phyloP scores from a whole-genome alignment of 2,888 invertebrate species.

The Allygus modestus region DNA sequence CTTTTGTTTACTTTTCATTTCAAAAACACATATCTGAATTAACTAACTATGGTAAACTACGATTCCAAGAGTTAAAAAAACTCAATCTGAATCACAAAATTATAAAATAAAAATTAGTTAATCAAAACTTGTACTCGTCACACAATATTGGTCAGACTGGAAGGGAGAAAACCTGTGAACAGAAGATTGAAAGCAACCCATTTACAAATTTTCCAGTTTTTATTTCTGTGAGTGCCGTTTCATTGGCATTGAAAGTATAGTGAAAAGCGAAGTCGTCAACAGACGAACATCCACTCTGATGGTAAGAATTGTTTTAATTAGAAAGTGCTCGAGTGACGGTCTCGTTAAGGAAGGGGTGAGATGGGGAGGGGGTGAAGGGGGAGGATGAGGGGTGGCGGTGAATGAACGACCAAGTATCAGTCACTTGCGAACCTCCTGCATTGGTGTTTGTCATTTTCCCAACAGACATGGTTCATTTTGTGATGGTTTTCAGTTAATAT shows the following conservation, averaged over 20 bases:
- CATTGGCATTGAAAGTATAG: background rate
- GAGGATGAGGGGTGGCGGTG: constrained; percentile 5
- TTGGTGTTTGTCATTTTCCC: background rate
- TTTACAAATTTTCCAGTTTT: constrained; percentile 20
- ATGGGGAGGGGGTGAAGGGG: background rate
- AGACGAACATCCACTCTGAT: constrained; percentile 42
- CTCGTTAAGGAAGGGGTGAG: constrained; percentile 4
- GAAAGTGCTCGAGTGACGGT: constrained; percentile 43
- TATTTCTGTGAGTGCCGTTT: constrained; percentile 23
- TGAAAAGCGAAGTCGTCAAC: constrained; percentile 30
- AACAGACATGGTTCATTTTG: constrained; percentile 10
- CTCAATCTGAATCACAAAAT: too few species aligned
- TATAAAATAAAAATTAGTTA: too few species aligned
- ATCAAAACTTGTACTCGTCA: too few species aligned
- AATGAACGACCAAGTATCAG: constrained; percentile 29
- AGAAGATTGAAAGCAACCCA: background rate
- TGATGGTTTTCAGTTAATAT: background rate
- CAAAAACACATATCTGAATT: too few species aligned
- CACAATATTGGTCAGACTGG: background rate
- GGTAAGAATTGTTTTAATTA: constrained; percentile 43
- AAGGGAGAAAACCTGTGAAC: background rate
- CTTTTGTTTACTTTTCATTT: too few species aligned
- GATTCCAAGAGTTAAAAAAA: too few species aligned
- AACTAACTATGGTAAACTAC: too few species aligned
- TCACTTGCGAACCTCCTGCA: background rate